These are phyloP conservation scores for Montipora cactus DNA, from an alignment of 64 coral and sea anemone genomes.

Conservation along the genomic window DNA sequence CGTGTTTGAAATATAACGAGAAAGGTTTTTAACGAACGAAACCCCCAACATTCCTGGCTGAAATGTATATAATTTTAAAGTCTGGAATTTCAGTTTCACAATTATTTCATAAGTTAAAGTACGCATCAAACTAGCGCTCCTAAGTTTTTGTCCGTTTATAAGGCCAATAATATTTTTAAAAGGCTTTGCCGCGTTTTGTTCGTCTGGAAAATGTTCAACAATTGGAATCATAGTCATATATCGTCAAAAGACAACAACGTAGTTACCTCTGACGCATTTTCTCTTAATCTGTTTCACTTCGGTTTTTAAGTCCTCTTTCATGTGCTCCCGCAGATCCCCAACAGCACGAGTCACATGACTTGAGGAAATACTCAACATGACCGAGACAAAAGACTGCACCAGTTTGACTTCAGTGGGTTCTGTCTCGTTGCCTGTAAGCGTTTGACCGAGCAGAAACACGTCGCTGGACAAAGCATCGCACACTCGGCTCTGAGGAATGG, in stretches of 20 bases:
- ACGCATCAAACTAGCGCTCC: too few relatives aligned
- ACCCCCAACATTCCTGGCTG: too few relatives aligned
- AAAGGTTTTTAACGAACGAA: too few relatives aligned
- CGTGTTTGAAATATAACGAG: too few relatives aligned
- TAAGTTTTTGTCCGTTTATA: too few relatives aligned
- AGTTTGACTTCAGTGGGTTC: conserved; percentile 26
- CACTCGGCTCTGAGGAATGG: conserved; percentile 59
- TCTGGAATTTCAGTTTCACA: too few relatives aligned
- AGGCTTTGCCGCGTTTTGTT: too few relatives aligned
- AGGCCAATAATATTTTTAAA: too few relatives aligned
- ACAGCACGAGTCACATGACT: conserved; percentile 38
- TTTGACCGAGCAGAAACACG: conserved; percentile 69
- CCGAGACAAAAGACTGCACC: conserved; percentile 70
- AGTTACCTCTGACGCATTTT: conserved; percentile 62
- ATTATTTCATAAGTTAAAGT: neutral
- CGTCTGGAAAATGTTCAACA: neutral
- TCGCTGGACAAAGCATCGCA: conserved; percentile 30
- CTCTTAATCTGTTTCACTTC: conserved; percentile 62
- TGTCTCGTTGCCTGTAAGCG: conserved; percentile 27
- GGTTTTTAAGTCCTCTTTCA: conserved; percentile 56
- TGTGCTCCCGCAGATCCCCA: conserved; percentile 40
- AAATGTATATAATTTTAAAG: too few relatives aligned
- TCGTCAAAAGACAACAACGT: neutral
- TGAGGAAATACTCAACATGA: conserved; percentile 53
- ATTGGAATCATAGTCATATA: neutral